phyloP scores from a whole-genome alignment of 2,888 invertebrate genomes.

The Mythimna vitellina region DNA sequence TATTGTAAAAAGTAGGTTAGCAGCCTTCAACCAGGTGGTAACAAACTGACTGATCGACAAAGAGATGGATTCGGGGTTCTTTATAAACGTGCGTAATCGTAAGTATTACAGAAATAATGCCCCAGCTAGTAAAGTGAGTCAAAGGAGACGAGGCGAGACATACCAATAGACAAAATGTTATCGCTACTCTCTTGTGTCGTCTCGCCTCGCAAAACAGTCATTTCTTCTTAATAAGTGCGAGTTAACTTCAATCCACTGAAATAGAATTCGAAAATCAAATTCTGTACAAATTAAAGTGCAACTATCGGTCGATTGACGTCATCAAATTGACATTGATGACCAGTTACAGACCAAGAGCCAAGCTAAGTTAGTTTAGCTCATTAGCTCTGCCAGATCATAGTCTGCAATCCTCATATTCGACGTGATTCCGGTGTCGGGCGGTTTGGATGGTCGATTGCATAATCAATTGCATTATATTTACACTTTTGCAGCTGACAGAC shows the following conservation, averaged over 20 bases:
- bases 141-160: conserved; percentile 41
- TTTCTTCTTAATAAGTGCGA: conserved; percentile 26
- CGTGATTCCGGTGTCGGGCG: too few species aligned
- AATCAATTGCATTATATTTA: neutral
- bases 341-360: neutral
- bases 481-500: neutral
- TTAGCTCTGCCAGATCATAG: too few species aligned
- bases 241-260: conserved; percentile 56
- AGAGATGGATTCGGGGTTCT: neutral
- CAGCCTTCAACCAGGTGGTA: neutral
- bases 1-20: neutral
- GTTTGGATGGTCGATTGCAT: neutral
- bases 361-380: neutral
- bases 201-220: conserved; percentile 19
- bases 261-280: conserved; percentile 37
- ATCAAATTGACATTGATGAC: neutral
- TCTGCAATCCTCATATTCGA: too few species aligned
- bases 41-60: too few species aligned
- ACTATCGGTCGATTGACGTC: neutral
- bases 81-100: neutral
- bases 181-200: conserved; percentile 17
- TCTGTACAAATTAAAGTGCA: neutral
- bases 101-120: neutral
- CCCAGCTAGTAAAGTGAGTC: neutral
- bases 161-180: conserved; percentile 34